These are phyloP conservation scores for Drosophila fuyamai DNA, from an alignment of 1,140 invertebrate genomes.

Conservation along the genomic window DNA sequence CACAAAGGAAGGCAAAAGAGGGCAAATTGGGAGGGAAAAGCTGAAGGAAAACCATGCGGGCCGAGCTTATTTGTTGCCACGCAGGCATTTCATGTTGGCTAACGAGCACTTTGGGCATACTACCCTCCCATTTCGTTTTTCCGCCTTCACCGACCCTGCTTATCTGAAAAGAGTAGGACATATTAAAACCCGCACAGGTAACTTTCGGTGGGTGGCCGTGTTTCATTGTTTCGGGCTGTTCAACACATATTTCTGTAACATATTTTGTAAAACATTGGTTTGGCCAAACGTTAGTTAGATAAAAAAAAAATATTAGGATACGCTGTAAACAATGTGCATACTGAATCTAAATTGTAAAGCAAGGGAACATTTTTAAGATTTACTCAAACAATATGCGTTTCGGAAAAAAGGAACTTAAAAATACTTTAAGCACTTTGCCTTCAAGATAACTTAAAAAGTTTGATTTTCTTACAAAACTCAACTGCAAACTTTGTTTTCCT, in stretches of 20 bases:
- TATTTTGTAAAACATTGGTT: background rate
- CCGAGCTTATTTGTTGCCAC: slow-evolving; percentile 66
- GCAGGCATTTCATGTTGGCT: slow-evolving; percentile 73
- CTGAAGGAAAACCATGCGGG: slow-evolving; percentile 47
- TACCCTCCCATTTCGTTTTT: background rate
- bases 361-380: too few relatives aligned
- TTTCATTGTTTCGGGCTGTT: background rate
- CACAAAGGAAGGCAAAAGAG: slow-evolving; percentile 6
- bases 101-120: slow-evolving; percentile 73
- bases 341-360: too few relatives aligned
- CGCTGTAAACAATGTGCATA: too few relatives aligned
- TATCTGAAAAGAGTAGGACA: slow-evolving; percentile 12
- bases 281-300: background rate
- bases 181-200: slow-evolving; percentile 20
- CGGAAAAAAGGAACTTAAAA: too few relatives aligned
- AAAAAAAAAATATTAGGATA: too few relatives aligned
- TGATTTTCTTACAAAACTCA: background rate
- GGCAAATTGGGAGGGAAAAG: background rate
- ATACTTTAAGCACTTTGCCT: background rate
- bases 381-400: too few relatives aligned
- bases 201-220: slow-evolving; percentile 2
- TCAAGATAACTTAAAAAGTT: background rate
- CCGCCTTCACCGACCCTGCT: too few relatives aligned
- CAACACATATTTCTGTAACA: background rate
- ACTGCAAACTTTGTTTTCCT: background rate